Base-by-base conservation (phyloP, 92 coral and sea anemone genomes). In the Porites evermanni region DNA sequence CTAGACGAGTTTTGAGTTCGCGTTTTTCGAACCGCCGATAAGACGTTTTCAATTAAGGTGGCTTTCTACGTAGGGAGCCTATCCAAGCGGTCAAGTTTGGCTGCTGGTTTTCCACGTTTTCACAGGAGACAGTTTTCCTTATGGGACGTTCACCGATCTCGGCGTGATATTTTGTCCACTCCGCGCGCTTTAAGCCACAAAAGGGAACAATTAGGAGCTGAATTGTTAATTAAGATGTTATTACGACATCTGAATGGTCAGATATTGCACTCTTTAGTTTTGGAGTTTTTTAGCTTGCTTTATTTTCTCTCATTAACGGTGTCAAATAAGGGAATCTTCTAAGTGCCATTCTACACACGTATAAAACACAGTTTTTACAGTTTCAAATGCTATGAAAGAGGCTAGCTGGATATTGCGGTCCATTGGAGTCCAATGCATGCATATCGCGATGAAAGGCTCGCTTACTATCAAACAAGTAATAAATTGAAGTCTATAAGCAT, bases 191-290 rank as follows among this genome's bases (percentile, higher is more conserved):
- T 32, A 10, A 38, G 12, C 70, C 69, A 70, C 86, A 72, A 72
- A 70, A 63, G 86, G 56, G 47, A 24, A 81, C 86, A 81, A 81
- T 81, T 56, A 70, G 21, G 71, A 52, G 32, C 20, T 83, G 87
- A 83, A 83, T 83, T 63, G 73, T 73, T 74, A 83, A 83, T 83
- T 83, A 64, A 83, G 80, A 73, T 83, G 73, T 74, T 64, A 83
- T 83, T 83, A 64, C 74, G 80, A 51, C 53, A 32, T 83, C 64
- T 64, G 80, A 73, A 83, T 50, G 63, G 18, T 18, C 50, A 74
- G 72, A 83, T 83, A 74, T 73, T 83, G 86, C 64, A 50, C 71
- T 74, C 70, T 12, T 63, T 72, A 29, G 11, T 70, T 70, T 38
- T 32, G 64, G 50, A 50, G 18, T 61, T 72, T 63, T 73, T 50